Percentiles rank a stretch among this genome's conserved stretches.
Evolutionary conservation across 2,888 invertebrate genomes (phyloP).

Genomic region (Tachina grossa): DNA sequence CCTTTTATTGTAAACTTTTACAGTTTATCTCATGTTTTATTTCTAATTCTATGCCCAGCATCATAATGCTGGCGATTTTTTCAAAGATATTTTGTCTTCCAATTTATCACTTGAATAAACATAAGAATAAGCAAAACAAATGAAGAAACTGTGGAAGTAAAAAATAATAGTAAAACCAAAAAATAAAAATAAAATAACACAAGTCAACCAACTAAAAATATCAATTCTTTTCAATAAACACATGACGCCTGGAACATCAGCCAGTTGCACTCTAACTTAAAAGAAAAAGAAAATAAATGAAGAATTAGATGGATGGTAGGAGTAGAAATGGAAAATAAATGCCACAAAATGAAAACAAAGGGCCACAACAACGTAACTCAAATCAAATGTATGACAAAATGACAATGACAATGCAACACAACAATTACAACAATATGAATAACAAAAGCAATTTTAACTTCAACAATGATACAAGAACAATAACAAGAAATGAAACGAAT

Average conservation of each 20-base stretch:
- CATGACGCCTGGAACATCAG: conserved; percentile 45
- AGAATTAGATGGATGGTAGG: conserved; percentile 51
- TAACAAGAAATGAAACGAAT: conserved; percentile 40
- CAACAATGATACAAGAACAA: conserved; percentile 52
- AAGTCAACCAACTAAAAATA: conserved; percentile 57
- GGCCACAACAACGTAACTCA: conserved; percentile 55
- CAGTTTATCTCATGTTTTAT: conserved; percentile 42
- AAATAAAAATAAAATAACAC: conserved; percentile 42
- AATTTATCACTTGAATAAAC: conserved; percentile 70
- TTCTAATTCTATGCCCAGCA: conserved; percentile 9
- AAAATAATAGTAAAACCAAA: conserved; percentile 19
- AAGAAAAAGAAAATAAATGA: conserved; percentile 56
- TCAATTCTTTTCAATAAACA: conserved; percentile 62
- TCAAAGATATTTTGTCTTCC: conserved; percentile 30
- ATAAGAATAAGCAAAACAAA: conserved; percentile 40
- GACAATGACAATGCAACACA: conserved; percentile 56
- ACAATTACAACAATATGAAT: conserved; percentile 46
- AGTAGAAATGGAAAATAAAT: conserved; percentile 49
- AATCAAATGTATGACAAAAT: conserved; percentile 64
- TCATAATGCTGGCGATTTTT: conserved; percentile 24
- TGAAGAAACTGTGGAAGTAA: conserved; percentile 8
- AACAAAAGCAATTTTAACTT: conserved; percentile 52
- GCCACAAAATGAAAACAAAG: conserved; percentile 51
- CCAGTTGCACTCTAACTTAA: conserved; percentile 52
- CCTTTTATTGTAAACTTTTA: conserved; percentile 26